Conservation (phyloP, 2,797 vertebrate genomes). For the Malurus splendens region DNA sequence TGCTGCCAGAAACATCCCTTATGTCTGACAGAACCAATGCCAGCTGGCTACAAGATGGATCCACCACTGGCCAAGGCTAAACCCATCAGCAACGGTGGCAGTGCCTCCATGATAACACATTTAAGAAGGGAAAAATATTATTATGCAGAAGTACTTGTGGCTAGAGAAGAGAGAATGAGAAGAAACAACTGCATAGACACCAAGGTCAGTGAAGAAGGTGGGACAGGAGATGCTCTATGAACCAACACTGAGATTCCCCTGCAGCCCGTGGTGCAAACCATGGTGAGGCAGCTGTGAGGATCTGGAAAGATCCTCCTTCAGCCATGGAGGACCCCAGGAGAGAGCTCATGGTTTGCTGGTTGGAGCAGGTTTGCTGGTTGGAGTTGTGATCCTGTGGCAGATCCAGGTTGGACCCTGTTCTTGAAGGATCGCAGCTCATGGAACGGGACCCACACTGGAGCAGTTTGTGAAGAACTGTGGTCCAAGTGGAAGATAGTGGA, state of each 20-base stretch:
- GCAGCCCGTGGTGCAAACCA: accelerated
- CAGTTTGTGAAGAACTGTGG: background rate
- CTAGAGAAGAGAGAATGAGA: background rate
- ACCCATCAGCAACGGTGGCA: background rate
- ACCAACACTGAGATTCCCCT: background rate
- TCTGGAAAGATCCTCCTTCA: background rate
- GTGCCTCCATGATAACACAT: background rate
- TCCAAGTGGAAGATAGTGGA: background rate
- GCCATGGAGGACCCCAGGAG: background rate
- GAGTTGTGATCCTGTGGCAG: background rate
- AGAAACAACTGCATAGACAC: background rate
- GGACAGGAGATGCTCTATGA: background rate
- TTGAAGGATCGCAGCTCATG: background rate
- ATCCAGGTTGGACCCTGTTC: background rate
- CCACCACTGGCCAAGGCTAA: background rate
- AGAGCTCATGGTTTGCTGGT: background rate
- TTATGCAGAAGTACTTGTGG: background rate
- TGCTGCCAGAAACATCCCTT: background rate
- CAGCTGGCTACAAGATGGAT: background rate
- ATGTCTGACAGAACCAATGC: background rate
- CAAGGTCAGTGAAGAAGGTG: background rate
- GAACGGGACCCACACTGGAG: background rate
- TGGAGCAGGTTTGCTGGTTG: background rate
- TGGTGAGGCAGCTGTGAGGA: background rate
- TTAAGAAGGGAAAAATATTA: background rate